phyloP scores from a whole-genome alignment of 2,797 vertebrate species.

The Sciurus vulgaris region DNA sequence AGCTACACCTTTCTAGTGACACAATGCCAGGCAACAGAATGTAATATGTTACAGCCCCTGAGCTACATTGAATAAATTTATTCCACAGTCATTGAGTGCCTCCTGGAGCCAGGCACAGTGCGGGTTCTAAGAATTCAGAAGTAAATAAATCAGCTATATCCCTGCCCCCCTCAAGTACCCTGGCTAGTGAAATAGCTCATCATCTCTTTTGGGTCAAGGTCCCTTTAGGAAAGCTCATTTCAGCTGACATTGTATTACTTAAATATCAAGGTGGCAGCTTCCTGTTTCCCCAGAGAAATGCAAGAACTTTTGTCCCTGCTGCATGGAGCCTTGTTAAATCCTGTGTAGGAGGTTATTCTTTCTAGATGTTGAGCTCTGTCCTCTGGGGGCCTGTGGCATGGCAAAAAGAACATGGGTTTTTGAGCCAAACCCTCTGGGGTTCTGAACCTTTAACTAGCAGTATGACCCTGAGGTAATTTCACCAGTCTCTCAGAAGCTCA shows the following conservation, averaged over 20 bases:
- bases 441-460: conserved; percentile 44
- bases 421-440: conserved; percentile 35
- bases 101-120: conserved; percentile 18
- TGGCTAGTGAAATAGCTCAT: conserved; percentile 35
- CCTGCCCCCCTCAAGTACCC: not conserved
- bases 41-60: not conserved
- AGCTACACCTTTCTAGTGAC: conserved; percentile 46
- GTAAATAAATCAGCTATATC: not conserved
- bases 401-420: conserved; percentile 36
- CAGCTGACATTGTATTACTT: conserved; percentile 26
- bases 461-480: not conserved
- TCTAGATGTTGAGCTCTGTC: conserved; percentile 65
- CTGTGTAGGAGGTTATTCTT: conserved; percentile 52
- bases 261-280: conserved; percentile 61
- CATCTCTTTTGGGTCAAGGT: conserved; percentile 48
- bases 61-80: conserved; percentile 32
- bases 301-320: conserved; percentile 66
- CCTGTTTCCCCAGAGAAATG: conserved; percentile 56
- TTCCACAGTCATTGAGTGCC: conserved; percentile 27
- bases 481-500: conserved; percentile 15
- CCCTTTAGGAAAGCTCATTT: conserved; percentile 66
- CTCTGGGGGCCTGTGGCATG: not conserved
- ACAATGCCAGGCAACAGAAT: conserved; percentile 12
- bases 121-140: conserved; percentile 42
- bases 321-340: conserved; percentile 41